A percentile compares a stretch with the other conserved stretches of the same genome.
Evolutionary conservation across 2,888 invertebrate genomes (phyloP).

Genomic region (Pharmacophagus antenor): DNA sequence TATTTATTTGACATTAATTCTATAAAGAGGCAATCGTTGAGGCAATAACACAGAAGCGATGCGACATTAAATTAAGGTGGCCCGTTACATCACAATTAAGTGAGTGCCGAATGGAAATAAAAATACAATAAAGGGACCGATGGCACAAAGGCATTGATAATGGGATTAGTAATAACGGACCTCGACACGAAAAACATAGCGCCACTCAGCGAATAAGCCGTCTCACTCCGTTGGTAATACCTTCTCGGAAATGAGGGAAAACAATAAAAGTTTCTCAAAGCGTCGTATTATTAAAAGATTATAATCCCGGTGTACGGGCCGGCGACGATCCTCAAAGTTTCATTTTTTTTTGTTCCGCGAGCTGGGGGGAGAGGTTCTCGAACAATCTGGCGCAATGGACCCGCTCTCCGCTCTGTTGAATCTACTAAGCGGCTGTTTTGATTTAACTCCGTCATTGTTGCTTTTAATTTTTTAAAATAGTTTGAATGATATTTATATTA

Average conservation of each 20-base stretch:
- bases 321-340: constrained; percentile 8
- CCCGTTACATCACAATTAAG: constrained; percentile 66
- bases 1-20: constrained; percentile 33
- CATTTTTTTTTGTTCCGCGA: constrained; percentile 9
- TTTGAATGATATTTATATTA: background rate
- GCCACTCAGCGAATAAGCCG: constrained; percentile 66
- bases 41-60: constrained; percentile 57
- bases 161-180: constrained; percentile 65
- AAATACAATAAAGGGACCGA: constrained; percentile 48
- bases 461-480: constrained; percentile 2
- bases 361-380: background rate
- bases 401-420: background rate
- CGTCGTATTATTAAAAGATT: constrained; percentile 71
- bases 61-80: constrained; percentile 62
- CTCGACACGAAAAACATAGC: constrained; percentile 52
- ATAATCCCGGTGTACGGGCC: constrained; percentile 61
- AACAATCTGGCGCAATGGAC: constrained; percentile 9
- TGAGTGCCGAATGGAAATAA: constrained; percentile 55
- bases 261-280: constrained; percentile 70
- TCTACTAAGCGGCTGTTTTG: background rate
- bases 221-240: constrained; percentile 63
- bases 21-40: constrained; percentile 42
- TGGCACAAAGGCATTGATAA: constrained; percentile 57
- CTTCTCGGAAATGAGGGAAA: constrained; percentile 51
- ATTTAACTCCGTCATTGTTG: constrained; percentile 7